Evolutionary conservation across 2,888 invertebrate species (phyloP).

Genomic region (Polymixis flavicincta): DNA sequence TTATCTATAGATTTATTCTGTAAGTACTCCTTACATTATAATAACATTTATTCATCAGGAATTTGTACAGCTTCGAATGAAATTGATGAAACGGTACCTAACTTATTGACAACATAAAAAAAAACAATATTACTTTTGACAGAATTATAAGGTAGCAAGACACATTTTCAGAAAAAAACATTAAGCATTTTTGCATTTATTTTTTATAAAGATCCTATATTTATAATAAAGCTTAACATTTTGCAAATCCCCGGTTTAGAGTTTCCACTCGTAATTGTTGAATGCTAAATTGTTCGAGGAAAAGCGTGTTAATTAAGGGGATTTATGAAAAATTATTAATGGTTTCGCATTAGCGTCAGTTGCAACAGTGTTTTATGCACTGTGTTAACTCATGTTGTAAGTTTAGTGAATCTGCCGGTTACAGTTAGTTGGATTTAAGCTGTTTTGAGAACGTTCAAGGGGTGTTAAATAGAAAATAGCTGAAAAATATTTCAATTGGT

Average conservation of each 20-base stretch:
- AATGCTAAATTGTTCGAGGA: constrained; percentile 11
- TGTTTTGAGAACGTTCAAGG: not conserved
- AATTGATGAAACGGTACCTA: too few relatives aligned
- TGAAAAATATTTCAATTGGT: not conserved
- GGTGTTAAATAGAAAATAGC: not conserved
- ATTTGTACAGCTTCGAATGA: not conserved
- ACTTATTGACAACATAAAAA: too few relatives aligned
- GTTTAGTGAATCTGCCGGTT: not conserved
- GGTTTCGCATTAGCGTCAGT: not conserved
- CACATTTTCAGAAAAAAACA: not conserved
- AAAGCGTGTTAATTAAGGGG: not conserved
- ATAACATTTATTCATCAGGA: not conserved
- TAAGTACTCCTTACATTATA: not conserved
- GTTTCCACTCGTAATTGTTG: not conserved
- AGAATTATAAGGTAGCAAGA: not conserved
- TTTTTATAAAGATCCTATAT: constrained; percentile 1
- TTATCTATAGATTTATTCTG: not conserved
- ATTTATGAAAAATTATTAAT: constrained; percentile 25
- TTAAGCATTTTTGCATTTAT: not conserved
- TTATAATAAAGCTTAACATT: not conserved
- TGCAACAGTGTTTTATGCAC: constrained; percentile 1
- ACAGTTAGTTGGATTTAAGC: not conserved
- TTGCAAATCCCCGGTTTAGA: not conserved
- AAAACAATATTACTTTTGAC: too few relatives aligned
- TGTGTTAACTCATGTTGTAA: not conserved